phyloP scores from a whole-genome alignment of 2,113 vertebrate genomes.

The Gymnobelideus leadbeateri region DNA sequence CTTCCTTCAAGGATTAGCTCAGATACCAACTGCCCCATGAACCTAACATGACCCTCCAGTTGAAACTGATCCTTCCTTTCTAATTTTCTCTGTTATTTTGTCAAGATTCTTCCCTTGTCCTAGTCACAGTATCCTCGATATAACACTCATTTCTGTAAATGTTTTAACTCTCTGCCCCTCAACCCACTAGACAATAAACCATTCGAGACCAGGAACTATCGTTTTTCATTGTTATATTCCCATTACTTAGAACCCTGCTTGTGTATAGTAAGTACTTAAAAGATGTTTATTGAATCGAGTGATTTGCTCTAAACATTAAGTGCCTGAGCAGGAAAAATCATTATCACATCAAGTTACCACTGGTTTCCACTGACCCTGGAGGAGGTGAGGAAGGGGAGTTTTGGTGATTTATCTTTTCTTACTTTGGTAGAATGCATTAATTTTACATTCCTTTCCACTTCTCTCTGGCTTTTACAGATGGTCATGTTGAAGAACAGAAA shows the following conservation, averaged over 20 bases:
- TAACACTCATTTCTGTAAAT: not conserved
- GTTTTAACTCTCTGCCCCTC: not conserved
- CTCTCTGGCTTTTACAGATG: not conserved
- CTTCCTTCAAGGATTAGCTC: not conserved
- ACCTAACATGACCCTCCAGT: not conserved
- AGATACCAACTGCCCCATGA: not conserved
- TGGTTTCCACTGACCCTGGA: not conserved
- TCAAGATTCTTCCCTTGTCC: not conserved
- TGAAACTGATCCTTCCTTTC: not conserved
- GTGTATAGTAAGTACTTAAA: not conserved
- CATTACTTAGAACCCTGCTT: not conserved
- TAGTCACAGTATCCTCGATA: not conserved
- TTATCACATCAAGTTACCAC: not conserved
- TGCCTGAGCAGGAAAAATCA: not conserved
- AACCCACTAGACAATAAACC: not conserved
- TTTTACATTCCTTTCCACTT: not conserved
- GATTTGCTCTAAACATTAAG: not conserved
- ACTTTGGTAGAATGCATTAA: not conserved
- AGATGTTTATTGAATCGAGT: not conserved
- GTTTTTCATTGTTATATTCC: not conserved
- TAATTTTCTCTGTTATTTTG: not conserved
- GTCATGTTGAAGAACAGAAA: not conserved
- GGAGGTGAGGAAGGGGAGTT: not conserved
- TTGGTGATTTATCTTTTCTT: not conserved
- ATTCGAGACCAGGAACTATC: not conserved